These are phyloP conservation scores for Passerina amoena DNA, from an alignment of 2,113 vertebrate genomes.

Conservation along the genomic window DNA sequence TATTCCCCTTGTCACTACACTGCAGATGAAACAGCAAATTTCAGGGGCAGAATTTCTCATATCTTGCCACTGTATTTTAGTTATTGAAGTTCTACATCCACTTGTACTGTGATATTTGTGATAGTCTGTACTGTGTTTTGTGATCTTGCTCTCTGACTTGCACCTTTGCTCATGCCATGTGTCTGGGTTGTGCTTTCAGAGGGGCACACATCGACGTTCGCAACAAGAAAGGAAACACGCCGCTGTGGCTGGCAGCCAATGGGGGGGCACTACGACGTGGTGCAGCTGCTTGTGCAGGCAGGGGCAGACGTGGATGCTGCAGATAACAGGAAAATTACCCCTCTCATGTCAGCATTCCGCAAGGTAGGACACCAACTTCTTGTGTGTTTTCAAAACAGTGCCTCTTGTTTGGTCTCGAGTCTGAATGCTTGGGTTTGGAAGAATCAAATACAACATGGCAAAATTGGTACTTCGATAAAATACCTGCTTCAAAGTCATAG, in stretches of 20 bases:
- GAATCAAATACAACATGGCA: background rate
- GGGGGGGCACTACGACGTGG: constrained; percentile 95
- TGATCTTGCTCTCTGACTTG: background rate
- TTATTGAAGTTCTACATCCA: background rate
- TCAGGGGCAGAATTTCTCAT: background rate
- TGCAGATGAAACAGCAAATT: background rate
- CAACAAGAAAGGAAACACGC: constrained; percentile 99
- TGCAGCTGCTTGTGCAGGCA: constrained; percentile 93
- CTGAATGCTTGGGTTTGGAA: background rate
- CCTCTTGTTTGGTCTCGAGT: background rate
- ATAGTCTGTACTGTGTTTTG: background rate
- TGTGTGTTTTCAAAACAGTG: background rate
- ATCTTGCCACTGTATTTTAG: background rate
- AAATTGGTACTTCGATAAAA: background rate
- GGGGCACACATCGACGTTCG: constrained; percentile 97
- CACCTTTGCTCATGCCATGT: background rate
- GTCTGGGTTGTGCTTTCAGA: constrained; percentile 54
- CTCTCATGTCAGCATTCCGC: constrained; percentile 97
- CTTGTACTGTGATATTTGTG: background rate
- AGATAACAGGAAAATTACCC: constrained; percentile 97
- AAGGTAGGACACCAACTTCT: constrained; percentile 78
- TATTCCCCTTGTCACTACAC: background rate
- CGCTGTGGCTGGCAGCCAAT: constrained; percentile 96
- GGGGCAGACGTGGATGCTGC: constrained; percentile 96
- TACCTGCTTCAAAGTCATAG: background rate